Conservation (phyloP, 2,888 invertebrate genomes). For the Tetanocera ferruginea region DNA sequence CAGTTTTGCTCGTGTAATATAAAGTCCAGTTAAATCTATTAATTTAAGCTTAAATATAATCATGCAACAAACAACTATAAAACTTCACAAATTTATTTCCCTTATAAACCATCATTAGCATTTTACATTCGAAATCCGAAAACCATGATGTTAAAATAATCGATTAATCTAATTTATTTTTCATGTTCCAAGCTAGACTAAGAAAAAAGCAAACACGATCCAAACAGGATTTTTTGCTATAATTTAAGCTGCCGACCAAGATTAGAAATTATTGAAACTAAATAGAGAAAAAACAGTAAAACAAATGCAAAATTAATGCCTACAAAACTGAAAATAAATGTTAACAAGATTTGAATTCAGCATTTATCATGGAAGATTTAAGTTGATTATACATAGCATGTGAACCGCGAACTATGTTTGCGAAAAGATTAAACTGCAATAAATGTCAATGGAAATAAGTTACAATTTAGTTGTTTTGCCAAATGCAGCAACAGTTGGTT, state of each 20-base stretch:
- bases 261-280: neutral
- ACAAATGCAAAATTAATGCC: conserved; percentile 47
- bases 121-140: no score
- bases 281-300: neutral
- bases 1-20: no score
- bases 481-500: neutral
- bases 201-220: conserved; percentile 29
- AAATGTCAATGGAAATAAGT: conserved; percentile 23
- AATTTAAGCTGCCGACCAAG: neutral
- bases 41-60: no score
- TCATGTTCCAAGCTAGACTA: conserved; percentile 45
- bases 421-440: conserved; percentile 15
- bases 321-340: conserved; percentile 51
- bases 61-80: no score
- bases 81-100: no score
- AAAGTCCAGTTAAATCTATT: no score
- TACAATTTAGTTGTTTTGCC: conserved; percentile 1
- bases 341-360: conserved; percentile 46
- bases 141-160: conserved; percentile 43
- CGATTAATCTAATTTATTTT: conserved; percentile 51
- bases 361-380: conserved; percentile 18
- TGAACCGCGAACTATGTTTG: neutral
- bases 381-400: conserved; percentile 16
- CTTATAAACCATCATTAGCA: no score
- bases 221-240: neutral